Evolutionary conservation across 1,140 invertebrate genomes (phyloP), one percentile per base, ranked within the genome.

Genomic region (Trichonephila inaurata): DNA sequence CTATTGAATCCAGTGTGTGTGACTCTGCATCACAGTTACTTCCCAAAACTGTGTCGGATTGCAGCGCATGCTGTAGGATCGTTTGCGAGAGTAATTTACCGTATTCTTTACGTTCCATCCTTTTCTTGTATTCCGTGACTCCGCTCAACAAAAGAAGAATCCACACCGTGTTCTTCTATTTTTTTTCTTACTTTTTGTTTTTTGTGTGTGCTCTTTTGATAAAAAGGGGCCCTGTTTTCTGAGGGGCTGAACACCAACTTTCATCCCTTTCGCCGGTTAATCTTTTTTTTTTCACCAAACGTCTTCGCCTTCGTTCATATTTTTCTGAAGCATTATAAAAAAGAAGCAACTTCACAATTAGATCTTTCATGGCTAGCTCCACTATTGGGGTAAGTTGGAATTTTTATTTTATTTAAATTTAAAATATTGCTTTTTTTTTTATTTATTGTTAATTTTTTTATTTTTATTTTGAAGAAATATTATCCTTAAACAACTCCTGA

Each of bases 1-100:
- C 91, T 87, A 92, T 92, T 92, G 91, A 92, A 85, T 81, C 90
- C 60, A 81, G 82, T 64, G 85, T 83, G 60, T 85, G 81, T 77
- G 64, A 51, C 82, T 87, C 44, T 14, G 62, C 83, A 87, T 66
- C 81, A 60, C 91, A 92, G 91, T 92, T 58, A 28, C 62, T 92
- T 66, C 83, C 72, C 14, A 28, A 64, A 82, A 83, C 90, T 83
- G 90, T 83, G 90, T 91, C 77, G 90, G 90, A 91, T 91, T 91
- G 91, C 82, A 87, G 64, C 24, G 83, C 40, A 69, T 61, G 88
- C 44, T 58, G 88, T 18, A 44, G 62, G 82, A 87, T 92, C 64
- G 82, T 72, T 85, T 62, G 77, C 66, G 24, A 33, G 58, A 91
- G 61, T 92, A 51, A 92, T 83, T 86, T 92, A 62, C 87, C 72